A percentile compares a stretch with the other conserved stretches of the same genome.
phyloP scores from a whole-genome alignment of 2,888 invertebrate genomes.

The Drosophila meridiana region DNA sequence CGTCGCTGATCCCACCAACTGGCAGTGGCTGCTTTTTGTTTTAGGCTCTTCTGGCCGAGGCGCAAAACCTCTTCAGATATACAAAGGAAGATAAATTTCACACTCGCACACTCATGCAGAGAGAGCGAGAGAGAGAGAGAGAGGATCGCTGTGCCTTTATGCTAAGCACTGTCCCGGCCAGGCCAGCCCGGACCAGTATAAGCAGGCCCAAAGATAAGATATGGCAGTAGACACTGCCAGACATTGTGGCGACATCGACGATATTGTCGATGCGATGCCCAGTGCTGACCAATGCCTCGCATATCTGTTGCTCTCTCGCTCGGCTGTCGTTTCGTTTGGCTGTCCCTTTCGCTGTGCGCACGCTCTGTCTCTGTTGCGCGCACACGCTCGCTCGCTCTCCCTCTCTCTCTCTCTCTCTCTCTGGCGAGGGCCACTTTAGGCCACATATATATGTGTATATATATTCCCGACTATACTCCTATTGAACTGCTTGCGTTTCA shows the following conservation, averaged over 20 bases:
- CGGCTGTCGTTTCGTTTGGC: conserved; percentile 3
- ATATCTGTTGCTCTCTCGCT: conserved; percentile 12
- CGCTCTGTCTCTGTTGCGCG: conserved; percentile 13
- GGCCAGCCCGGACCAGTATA: conserved; percentile 31
- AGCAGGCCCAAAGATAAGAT: conserved; percentile 79
- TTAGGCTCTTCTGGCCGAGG: conserved; percentile 59
- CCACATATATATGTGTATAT: conserved; percentile 43
- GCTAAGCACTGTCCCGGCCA: conserved; percentile 58
- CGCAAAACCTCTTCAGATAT: conserved; percentile 77
- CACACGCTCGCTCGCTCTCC: conserved; percentile 6
- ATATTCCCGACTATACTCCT: conserved; percentile 63
- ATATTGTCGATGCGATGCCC: conserved; percentile 59
- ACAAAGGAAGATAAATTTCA: conserved; percentile 82
- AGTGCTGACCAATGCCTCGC: conserved; percentile 40
- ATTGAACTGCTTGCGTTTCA: conserved; percentile 62
- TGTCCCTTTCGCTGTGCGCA: conserved; percentile 18
- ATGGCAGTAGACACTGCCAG: conserved; percentile 82
- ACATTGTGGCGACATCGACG: conserved; percentile 83
- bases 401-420: conserved; percentile 14
- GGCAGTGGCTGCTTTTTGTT: conserved; percentile 63
- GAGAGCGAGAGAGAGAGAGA: conserved; percentile 25
- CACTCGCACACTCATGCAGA: conserved; percentile 45
- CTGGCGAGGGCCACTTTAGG: conserved; percentile 60
- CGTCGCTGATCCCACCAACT: conserved; percentile 59
- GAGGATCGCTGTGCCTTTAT: conserved; percentile 59